Base-by-base conservation (phyloP, 1,140 invertebrate species). In the Cydia pomonella region DNA sequence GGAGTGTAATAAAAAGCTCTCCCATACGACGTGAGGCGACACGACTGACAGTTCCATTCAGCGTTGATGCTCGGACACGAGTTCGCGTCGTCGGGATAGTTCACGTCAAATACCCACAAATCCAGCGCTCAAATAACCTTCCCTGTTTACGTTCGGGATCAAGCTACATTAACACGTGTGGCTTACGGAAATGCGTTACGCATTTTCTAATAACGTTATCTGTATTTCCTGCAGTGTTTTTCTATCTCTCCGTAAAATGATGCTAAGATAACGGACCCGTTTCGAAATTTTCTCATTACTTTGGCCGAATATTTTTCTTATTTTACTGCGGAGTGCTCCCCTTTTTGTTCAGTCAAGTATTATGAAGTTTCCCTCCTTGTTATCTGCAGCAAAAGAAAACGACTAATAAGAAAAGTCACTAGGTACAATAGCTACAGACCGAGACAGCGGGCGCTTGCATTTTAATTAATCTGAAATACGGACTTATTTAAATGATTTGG, bases 351-450 rank as follows among this genome's bases (percentile, higher is more conserved):
- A 82, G 79, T 78, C 78, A 76, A 84, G 79, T 84, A 84, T 84
- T 82, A 82, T 80, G 76, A 84, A 88, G 79, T 84, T 87, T 85
- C 83, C 81, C 85, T 82, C 79, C 75, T 74, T 76, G 76, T 79
- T 82, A 84, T 83, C 76, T 80, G 50, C 78, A 69, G 69, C 73
- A 72, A 73, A 87, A 76, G 82, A 85, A 86, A 89, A 85, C 84
- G 86, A 87, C 82, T 85, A 87, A 89, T 89, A 89, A 89, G 85
- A 83, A 85, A 87, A 77, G 83, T 84, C 85, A 83, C 73, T 84
- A 44, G 13, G 41, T 44, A 86, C 84, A 84, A 85, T 84, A 80
- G 86, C 84, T 87, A 87, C 88, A 82, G 82, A 79, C 80, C 82
- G 76, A 79, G 78, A 79, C 80, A 77, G 78, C 75, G 77, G 77